Percentiles rank a stretch among this genome's conserved stretches.
Evolutionary conservation across 92 coral and sea anemone genomes (phyloP).

Genomic region (Zoanthus gigantus): DNA sequence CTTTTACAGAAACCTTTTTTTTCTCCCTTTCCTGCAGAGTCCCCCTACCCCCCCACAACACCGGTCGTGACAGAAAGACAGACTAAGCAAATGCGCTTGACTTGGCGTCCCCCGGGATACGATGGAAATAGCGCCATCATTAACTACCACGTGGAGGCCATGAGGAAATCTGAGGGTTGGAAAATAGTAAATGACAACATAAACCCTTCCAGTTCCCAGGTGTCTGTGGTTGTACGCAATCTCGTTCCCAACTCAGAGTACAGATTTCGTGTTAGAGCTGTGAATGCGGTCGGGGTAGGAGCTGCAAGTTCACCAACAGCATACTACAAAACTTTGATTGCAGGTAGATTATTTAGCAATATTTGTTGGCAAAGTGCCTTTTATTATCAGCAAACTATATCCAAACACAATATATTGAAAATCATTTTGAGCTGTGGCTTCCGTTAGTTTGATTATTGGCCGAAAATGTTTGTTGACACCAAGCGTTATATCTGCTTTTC

Average conservation of each 20-base stretch:
- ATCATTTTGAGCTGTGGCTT: too few species aligned
- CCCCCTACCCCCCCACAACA: conserved; percentile 81
- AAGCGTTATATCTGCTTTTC: too few species aligned
- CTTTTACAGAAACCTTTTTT: background rate
- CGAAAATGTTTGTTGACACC: too few species aligned
- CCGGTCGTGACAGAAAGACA: conserved; percentile 79
- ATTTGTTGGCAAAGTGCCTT: too few species aligned
- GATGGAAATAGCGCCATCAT: conserved; percentile 88
- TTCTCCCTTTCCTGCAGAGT: conserved; percentile 49
- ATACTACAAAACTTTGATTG: conserved; percentile 62
- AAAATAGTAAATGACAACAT: conserved; percentile 65
- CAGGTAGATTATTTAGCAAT: conserved; percentile 57
- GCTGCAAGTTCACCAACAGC: conserved; percentile 81
- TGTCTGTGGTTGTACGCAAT: conserved; percentile 73
- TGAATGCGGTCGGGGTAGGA: conserved; percentile 84
- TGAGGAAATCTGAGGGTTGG: conserved; percentile 69
- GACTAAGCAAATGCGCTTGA: conserved; percentile 79
- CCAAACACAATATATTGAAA: too few species aligned
- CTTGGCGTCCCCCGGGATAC: conserved; percentile 90
- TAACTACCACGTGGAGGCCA: conserved; percentile 79
- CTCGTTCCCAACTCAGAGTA: conserved; percentile 85
- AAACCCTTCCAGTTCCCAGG: conserved; percentile 78
- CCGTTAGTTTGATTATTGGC: too few species aligned
- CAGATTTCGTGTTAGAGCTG: conserved; percentile 89
- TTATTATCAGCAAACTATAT: too few species aligned